phyloP scores from a whole-genome alignment of 2,113 vertebrate genomes.

The Chlamydotis undulata region DNA sequence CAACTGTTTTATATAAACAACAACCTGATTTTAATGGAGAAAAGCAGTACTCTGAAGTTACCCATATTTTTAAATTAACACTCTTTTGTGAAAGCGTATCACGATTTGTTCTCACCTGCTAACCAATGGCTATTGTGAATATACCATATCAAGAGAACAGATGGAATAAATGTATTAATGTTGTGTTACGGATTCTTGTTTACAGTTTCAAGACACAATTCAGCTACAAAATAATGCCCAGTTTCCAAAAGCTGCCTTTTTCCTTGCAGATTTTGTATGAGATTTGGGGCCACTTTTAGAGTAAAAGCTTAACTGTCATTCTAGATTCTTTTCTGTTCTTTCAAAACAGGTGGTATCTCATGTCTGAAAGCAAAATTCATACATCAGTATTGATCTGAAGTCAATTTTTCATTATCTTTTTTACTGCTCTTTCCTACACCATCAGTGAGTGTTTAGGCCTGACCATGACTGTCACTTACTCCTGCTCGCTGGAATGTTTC shows the following conservation, averaged over 20 bases:
- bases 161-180: background rate
- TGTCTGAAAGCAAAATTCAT: background rate
- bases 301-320: background rate
- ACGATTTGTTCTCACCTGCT: background rate
- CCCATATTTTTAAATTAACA: background rate
- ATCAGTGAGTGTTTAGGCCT: background rate
- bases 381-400: background rate
- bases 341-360: background rate
- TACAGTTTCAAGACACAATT: background rate
- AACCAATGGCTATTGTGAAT: background rate
- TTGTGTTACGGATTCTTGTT: background rate
- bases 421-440: background rate
- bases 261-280: background rate
- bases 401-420: background rate
- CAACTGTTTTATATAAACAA: background rate
- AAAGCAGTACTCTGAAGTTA: background rate
- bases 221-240: background rate
- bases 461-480: background rate
- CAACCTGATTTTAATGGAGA: background rate
- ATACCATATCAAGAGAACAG: background rate
- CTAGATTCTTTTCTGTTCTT: background rate
- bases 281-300: background rate
- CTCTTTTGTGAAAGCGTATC: background rate
- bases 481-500: background rate
- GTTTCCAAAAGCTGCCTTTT: background rate